Conservation (phyloP, 2,113 vertebrate genomes). For the Pteruthius melanotis region DNA sequence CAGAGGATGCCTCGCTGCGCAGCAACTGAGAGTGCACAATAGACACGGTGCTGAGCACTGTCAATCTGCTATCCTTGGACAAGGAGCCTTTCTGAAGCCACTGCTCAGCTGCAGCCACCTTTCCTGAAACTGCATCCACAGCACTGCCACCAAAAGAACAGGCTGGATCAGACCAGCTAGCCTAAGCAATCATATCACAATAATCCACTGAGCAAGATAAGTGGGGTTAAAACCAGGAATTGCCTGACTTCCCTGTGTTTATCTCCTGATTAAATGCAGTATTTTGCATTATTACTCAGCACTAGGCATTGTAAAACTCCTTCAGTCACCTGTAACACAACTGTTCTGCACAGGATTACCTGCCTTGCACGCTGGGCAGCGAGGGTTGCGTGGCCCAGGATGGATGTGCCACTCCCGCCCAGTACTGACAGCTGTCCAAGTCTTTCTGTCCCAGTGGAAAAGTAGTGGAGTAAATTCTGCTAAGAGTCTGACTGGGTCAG, state of each 20-base stretch:
- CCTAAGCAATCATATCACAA: not conserved
- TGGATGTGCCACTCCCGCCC: not conserved
- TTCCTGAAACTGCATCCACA: not conserved
- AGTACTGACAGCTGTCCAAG: not conserved
- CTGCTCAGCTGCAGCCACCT: not conserved
- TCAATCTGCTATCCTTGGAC: too few species aligned
- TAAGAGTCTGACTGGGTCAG: not conserved
- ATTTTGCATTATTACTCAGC: not conserved
- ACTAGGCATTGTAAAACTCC: not conserved
- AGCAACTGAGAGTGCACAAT: not conserved
- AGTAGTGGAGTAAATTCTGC: not conserved
- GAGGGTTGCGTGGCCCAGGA: not conserved
- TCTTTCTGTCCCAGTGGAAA: not conserved
- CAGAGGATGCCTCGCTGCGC: not conserved
- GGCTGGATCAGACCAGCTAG: not conserved
- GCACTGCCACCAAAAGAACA: not conserved
- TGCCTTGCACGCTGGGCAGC: not conserved
- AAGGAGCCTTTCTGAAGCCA: not conserved
- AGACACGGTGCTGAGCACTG: fast-evolving
- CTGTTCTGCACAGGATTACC: not conserved
- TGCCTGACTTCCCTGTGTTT: not conserved
- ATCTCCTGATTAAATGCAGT: not conserved
- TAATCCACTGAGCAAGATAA: not conserved
- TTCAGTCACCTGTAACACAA: not conserved
- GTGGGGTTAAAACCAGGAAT: not conserved